Percentiles rank a stretch among this genome's conserved stretches.
These are phyloP conservation scores for Neodiprion lecontei DNA, from an alignment of 1,140 invertebrate species.

Conservation along the genomic window DNA sequence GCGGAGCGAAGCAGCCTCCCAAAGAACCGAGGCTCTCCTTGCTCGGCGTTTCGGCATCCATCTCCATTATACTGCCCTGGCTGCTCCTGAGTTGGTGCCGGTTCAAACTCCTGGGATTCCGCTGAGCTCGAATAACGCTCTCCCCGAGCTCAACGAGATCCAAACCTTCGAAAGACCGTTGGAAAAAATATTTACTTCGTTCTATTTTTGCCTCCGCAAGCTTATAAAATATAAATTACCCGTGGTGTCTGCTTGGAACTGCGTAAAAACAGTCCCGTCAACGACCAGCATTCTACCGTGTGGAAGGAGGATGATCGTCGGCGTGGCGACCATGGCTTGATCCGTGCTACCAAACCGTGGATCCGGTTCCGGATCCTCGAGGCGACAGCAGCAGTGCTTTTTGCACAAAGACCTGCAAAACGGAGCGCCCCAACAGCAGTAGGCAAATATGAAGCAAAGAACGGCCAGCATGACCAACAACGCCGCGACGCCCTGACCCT, in stretches of 20 bases:
- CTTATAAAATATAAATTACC: conserved; percentile 33
- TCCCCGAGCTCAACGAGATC: conserved; percentile 64
- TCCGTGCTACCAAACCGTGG: conserved; percentile 40
- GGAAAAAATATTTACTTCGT: neutral
- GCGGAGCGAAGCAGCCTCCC: conserved; percentile 54
- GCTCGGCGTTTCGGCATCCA: conserved; percentile 56
- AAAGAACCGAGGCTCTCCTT: conserved; percentile 54
- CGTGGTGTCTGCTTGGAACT: conserved; percentile 57
- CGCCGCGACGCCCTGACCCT: conserved; percentile 62
- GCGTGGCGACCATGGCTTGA: conserved; percentile 54
- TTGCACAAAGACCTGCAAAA: conserved; percentile 62
- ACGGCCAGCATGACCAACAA: conserved; percentile 67
- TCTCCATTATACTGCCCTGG: conserved; percentile 52
- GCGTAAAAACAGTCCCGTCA: conserved; percentile 61
- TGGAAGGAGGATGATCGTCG: conserved; percentile 66
- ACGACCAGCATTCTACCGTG: conserved; percentile 67
- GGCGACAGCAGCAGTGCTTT: conserved; percentile 57
- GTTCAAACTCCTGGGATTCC: conserved; percentile 44
- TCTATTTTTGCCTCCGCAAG: neutral
- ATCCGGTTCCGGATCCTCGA: conserved; percentile 51
- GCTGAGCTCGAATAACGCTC: conserved; percentile 58
- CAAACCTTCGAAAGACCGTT: conserved; percentile 43
- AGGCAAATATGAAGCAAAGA: conserved; percentile 65
- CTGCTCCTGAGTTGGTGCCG: conserved; percentile 50
- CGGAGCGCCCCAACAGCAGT: conserved; percentile 68